Conservation (phyloP, 2,797 vertebrate genomes). For the Leptodactylus fallax region DNA sequence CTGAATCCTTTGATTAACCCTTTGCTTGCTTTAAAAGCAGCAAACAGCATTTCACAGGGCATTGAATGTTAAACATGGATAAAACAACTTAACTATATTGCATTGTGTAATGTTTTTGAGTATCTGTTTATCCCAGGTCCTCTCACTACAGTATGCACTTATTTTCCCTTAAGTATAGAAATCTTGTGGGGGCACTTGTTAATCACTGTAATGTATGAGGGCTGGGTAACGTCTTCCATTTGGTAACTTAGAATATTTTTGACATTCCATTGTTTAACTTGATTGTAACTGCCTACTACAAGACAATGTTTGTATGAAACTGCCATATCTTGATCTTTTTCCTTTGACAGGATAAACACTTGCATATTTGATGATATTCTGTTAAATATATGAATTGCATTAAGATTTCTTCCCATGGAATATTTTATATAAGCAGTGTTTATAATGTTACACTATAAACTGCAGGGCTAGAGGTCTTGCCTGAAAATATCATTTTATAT, state of each 20-base stretch:
- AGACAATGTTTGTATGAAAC: slow-evolving; percentile 76
- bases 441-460: slow-evolving; percentile 85
- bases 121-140: background rate
- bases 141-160: slow-evolving; percentile 34
- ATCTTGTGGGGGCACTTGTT: slow-evolving; percentile 16
- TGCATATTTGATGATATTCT: slow-evolving; percentile 52
- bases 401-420: slow-evolving; percentile 62
- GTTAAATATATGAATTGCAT: slow-evolving; percentile 70
- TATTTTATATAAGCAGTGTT: slow-evolving; percentile 69
- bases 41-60: slow-evolving; percentile 57
- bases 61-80: slow-evolving; percentile 39
- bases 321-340: slow-evolving; percentile 73
- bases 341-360: slow-evolving; percentile 69
- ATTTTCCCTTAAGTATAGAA: background rate
- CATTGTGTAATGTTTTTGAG: slow-evolving; percentile 38
- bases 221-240: slow-evolving; percentile 20
- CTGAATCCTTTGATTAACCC: slow-evolving; percentile 44
- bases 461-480: slow-evolving; percentile 92
- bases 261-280: slow-evolving; percentile 62
- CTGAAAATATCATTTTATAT: slow-evolving; percentile 81
- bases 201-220: slow-evolving; percentile 12
- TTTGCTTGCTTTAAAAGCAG: slow-evolving; percentile 51
- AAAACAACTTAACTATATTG: background rate
- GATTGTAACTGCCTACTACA: slow-evolving; percentile 62
- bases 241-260: slow-evolving; percentile 49